Base-by-base conservation (phyloP, 2,797 vertebrate genomes). In the Platyrinchus mystaceus region DNA sequence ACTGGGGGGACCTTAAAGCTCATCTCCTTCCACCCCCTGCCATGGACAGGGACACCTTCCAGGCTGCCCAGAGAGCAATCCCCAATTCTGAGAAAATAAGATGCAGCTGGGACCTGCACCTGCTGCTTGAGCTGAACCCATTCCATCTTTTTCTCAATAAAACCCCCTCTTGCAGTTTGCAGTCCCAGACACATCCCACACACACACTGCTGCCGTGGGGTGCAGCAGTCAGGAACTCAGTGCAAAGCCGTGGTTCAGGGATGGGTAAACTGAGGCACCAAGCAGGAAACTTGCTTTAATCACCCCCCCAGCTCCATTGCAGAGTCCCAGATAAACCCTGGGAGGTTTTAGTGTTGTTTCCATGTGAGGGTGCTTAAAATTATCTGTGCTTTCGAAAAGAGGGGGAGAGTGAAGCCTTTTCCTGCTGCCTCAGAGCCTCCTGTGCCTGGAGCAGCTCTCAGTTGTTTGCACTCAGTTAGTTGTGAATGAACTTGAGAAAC, bases 401-500 rank as follows among this genome's bases (percentile, higher is more conserved):
- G 4, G 20, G 28, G 4, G 41, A 11, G 37, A 11, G 3, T 7
- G 41, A 67, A 83, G 43, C 2, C 0, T 15, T 73, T 52, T 64
- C 46, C 49, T 67, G 28, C 6, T 28, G 53, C 14, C 56, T 52
- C 74, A 53, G 62, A 17, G 1, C n/a, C 9, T 43, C 60, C 59
- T 1, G 1, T n/a, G 41, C 64, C 43, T 15, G 0, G 2, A 28
- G 15, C 37, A 32, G 11, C 0, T 0, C 43, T 60, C 8, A 8
- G 68, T 49, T 84, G 27, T 60, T 75, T 59, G 20, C 49, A 18
- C 26, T 39, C 32, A 10, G 12, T 36, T 73, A 10, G 12, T 36
- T 73, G 27, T 84, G 69, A 94, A 68, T 52, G 85, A 92, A 66
- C 76, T 86, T 86, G 83, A 87, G 90, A 98, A 96, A 49, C 49